phyloP scores from a whole-genome alignment of 2,888 invertebrate species.

The Busseola fusca region DNA sequence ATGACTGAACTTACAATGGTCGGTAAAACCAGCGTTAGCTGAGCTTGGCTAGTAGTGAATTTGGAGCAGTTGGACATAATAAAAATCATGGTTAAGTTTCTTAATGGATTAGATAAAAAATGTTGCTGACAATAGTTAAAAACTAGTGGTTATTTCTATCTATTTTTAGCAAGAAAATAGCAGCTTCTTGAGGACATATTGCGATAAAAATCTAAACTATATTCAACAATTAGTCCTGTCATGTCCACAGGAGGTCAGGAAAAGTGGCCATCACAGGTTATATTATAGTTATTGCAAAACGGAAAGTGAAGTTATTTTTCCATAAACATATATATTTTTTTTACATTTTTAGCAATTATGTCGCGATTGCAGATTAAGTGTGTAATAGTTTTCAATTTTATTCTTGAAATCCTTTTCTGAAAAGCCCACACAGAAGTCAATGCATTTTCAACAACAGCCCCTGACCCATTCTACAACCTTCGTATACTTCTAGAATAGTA shows the following conservation, averaged over 20 bases:
- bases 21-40: conserved; percentile 52
- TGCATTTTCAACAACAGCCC: too few relatives aligned
- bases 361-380: too few relatives aligned
- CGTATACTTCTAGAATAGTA: conserved; percentile 19
- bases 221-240: too few relatives aligned
- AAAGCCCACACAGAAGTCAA: not conserved
- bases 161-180: not conserved
- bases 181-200: not conserved
- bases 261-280: not conserved
- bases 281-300: not conserved
- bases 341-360: too few relatives aligned
- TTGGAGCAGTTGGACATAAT: conserved; percentile 43
- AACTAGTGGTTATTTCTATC: not conserved
- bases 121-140: not conserved
- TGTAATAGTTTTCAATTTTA: not conserved
- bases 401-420: not conserved
- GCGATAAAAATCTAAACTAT: not conserved
- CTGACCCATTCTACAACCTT: not conserved
- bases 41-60: conserved; percentile 58
- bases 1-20: conserved; percentile 56
- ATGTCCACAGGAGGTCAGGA: not conserved
- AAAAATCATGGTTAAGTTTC: conserved; percentile 13
- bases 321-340: too few relatives aligned
- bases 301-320: not conserved
- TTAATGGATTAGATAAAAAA: conserved; percentile 9